These are phyloP conservation scores for Nymphicus hollandicus DNA, from an alignment of 2,113 vertebrate species.

Conservation along the genomic window DNA sequence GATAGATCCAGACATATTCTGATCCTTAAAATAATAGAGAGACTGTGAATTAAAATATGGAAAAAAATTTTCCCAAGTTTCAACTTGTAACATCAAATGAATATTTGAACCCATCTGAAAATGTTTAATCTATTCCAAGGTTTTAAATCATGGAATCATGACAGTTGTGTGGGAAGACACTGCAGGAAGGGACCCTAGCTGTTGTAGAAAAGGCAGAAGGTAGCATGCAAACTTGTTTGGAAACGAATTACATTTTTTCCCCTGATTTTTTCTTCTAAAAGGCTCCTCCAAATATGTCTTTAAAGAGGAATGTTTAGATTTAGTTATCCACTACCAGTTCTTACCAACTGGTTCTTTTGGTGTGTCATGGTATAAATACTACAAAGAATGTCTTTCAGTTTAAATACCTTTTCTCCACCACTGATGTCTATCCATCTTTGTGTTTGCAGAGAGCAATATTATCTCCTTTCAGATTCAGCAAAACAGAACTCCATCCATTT, in stretches of 20 bases:
- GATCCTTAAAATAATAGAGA: neutral
- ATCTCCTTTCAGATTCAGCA: neutral
- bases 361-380: neutral
- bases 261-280: neutral
- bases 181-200: neutral
- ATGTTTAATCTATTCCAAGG: neutral
- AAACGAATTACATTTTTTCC: neutral
- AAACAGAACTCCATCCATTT: neutral
- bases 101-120: neutral
- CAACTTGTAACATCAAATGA: neutral
- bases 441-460: neutral
- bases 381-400: neutral
- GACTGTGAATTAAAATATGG: neutral
- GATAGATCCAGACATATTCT: neutral
- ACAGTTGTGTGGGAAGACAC: neutral
- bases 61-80: neutral
- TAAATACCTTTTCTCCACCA: neutral
- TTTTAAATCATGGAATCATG: neutral
- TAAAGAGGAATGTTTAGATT: neutral
- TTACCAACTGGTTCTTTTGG: neutral
- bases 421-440: neutral
- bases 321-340: neutral
- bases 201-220: neutral
- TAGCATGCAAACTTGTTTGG: accelerated
- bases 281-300: neutral